Evolutionary conservation across 2,888 invertebrate genomes (phyloP), one percentile per base, ranked within the genome.

Genomic region (Tortricodes alternella): DNA sequence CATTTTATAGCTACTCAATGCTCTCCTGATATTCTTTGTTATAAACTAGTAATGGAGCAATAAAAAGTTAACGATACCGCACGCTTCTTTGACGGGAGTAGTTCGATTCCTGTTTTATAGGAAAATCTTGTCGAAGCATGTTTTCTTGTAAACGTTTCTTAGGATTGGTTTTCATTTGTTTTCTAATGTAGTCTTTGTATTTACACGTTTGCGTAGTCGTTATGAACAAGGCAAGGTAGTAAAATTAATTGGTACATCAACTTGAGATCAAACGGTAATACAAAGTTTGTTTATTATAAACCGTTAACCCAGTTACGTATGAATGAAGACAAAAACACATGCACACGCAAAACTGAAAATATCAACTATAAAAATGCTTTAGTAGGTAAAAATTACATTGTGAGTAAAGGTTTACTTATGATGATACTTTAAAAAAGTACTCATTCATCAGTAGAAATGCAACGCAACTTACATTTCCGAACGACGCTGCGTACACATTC

Each of bases 11-110:
- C 63, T 61, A 56, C 62, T 59, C 52, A 60, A 65, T 67, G 60
- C 65, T 67, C 53, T 41, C 68, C 73, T 73, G 72, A 75, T 78
- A 77, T 74, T 75, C 77, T 74, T 79, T 76, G 80, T 76, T 78
- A 76, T 77, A 78, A 76, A 79, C 71, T 74, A 65, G 74, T 78
- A 76, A 70, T 65, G 73, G 64, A n/a, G 68, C 69, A 68, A 74
- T 78, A 78, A 79, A 79, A 78, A 62, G 73, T 77, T 74, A 73
- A 74, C 73, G 76, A 73, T 66, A 59, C 64, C 62, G 63, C 67
- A 69, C 67, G 70, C 68, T 65, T 60, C 48, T 63, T 62, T 60
- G 60, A 63, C 63, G 60, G 53, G 60, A 60, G 65, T 67, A 58
- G 62, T 60, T 66, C 60, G 64, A 65, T 62, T 41, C 41, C 21